These are phyloP conservation scores for Fundulus diaphanus DNA, from an alignment of 2,797 vertebrate species.

Conservation along the genomic window DNA sequence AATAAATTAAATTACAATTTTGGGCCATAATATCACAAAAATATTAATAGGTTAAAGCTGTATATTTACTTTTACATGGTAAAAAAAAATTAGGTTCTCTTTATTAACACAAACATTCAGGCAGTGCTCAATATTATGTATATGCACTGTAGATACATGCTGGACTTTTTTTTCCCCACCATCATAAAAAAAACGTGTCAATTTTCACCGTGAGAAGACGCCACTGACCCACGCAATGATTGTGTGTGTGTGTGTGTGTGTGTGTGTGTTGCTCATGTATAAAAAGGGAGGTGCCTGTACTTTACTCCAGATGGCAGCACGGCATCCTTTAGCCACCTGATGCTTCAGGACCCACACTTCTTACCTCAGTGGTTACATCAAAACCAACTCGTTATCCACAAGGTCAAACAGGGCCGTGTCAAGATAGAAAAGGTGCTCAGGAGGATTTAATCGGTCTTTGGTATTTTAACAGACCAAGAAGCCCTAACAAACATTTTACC, in stretches of 20 bases:
- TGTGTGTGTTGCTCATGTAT: not conserved
- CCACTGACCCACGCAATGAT: not conserved
- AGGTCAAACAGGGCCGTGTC: not conserved
- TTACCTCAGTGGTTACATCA: slow-evolving; percentile 1
- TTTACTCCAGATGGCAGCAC: slow-evolving; percentile 55
- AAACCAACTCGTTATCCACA: not conserved
- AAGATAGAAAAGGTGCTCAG: not conserved
- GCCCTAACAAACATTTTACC: not conserved
- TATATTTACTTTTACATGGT: not conserved
- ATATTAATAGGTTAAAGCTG: not conserved
- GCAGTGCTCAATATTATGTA: not conserved
- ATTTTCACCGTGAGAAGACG: not conserved
- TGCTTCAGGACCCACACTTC: not conserved
- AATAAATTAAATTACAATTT: no score
- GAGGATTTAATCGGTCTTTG: not conserved
- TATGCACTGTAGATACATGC: not conserved
- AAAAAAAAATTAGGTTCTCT: not conserved
- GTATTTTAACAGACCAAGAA: not conserved
- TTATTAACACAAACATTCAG: not conserved
- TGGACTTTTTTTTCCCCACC: not conserved
- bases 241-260: not conserved
- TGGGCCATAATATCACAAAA: no score
- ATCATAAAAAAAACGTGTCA: not conserved
- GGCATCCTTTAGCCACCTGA: slow-evolving; percentile 17
- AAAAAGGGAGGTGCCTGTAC: not conserved